Percentiles rank a stretch among this genome's conserved stretches.
Evolutionary conservation across 2,797 vertebrate genomes (phyloP).

Genomic region (Syngnathus rostellatus): DNA sequence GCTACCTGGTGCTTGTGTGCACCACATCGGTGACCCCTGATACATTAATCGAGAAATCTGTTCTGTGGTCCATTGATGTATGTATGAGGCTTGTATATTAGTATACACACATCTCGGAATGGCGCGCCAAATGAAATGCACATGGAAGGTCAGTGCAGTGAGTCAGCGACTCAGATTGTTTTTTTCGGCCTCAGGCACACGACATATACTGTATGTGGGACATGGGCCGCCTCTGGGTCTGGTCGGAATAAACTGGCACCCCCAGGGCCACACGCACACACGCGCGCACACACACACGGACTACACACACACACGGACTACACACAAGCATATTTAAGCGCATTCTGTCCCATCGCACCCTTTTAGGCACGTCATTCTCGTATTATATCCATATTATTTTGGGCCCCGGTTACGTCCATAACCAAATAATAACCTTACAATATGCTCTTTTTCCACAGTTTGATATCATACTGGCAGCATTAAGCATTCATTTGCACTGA

Average conservation of each 20-base stretch:
- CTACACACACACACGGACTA: conserved; percentile 2
- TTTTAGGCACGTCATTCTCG: conserved; percentile 57
- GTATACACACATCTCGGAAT: not conserved
- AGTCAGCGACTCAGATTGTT: conserved; percentile 55
- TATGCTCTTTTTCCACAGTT: conserved; percentile 34
- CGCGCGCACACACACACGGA: not conserved
- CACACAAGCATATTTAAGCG: conserved; percentile 15
- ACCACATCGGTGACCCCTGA: too few species aligned
- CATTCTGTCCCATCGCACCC: conserved; percentile 33
- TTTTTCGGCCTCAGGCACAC: conserved; percentile 41
- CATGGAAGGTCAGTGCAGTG: conserved; percentile 32
- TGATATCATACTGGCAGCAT: conserved; percentile 35
- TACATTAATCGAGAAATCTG: too few species aligned
- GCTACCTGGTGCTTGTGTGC: too few species aligned
- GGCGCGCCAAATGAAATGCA: conserved; percentile 12
- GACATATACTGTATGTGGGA: conserved; percentile 44
- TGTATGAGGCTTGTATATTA: not conserved
- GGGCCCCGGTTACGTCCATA: conserved; percentile 50
- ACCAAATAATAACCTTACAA: conserved; percentile 48
- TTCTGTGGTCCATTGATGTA: too few species aligned
- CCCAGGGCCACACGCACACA: conserved; percentile 35
- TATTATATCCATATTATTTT: conserved; percentile 50
- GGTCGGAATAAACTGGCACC: conserved; percentile 48
- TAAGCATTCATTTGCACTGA: conserved; percentile 27
- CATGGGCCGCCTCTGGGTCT: conserved; percentile 53